Evolutionary conservation across 2,888 invertebrate species (phyloP).

Genomic region (Boloria euphrosyne): DNA sequence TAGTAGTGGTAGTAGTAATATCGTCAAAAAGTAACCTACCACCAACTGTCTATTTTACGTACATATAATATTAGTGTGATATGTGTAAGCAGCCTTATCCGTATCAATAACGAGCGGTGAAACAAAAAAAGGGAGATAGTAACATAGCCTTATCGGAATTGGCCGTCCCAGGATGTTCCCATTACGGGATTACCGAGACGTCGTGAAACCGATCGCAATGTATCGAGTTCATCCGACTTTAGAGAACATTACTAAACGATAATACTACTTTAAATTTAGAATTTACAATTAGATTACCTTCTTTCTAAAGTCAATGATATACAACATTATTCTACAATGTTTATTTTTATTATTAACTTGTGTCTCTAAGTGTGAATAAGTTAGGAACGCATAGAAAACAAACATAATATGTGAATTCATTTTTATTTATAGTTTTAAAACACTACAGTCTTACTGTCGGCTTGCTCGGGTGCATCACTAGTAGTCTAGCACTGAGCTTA

Average conservation of each 20-base stretch:
- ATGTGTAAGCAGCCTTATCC: slow-evolving; percentile 7
- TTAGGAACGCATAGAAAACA: no score
- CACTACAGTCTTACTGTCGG: no score
- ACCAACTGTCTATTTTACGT: no score
- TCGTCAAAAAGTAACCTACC: no score
- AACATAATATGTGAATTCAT: no score
- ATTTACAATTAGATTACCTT: slow-evolving; percentile 12
- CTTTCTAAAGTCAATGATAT: not conserved
- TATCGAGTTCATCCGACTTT: slow-evolving; percentile 21
- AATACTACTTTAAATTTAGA: slow-evolving; percentile 6
- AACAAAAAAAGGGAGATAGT: slow-evolving; percentile 41
- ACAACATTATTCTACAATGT: not conserved
- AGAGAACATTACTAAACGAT: slow-evolving; percentile 11
- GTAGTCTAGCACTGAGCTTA: no score
- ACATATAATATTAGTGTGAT: not conserved
- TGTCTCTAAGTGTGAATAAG: no score
- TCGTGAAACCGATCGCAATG: slow-evolving; percentile 29
- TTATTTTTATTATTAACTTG: no score
- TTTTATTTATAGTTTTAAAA: no score
- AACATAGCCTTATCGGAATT: slow-evolving; percentile 48
- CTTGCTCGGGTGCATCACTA: no score
- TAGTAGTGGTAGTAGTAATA: no score
- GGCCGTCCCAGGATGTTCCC: slow-evolving; percentile 44
- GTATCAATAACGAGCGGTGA: slow-evolving; percentile 38
- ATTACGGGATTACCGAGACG: slow-evolving; percentile 52